phyloP scores from a whole-genome alignment of 1,140 invertebrate genomes.

The Steinernema khuongi region DNA sequence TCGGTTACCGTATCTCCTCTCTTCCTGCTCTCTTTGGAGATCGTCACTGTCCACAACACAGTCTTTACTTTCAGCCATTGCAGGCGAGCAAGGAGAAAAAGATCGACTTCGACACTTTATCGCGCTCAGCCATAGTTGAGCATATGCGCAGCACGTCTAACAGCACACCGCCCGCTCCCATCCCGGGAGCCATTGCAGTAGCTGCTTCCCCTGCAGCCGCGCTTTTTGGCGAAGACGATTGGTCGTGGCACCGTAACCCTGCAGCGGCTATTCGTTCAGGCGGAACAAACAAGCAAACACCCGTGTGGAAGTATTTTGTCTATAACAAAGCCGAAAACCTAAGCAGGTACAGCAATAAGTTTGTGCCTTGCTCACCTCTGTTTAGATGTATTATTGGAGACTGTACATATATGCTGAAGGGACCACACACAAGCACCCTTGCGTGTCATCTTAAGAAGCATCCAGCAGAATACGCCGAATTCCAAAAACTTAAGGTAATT shows the following conservation, averaged over 20 bases:
- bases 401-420: constrained; percentile 56
- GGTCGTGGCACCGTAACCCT: constrained; percentile 56
- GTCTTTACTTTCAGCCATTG: constrained; percentile 19
- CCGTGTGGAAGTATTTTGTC: constrained; percentile 58
- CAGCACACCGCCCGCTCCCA: constrained; percentile 35
- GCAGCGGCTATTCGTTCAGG: constrained; percentile 57
- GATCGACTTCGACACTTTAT: neutral
- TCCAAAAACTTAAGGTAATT: constrained; percentile 55
- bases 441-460: constrained; percentile 58
- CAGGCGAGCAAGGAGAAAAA: neutral
- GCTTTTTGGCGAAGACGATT: constrained; percentile 52
- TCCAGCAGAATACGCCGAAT: constrained; percentile 54
- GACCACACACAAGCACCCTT: constrained; percentile 54
- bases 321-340: constrained; percentile 57
- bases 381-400: constrained; percentile 56
- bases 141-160: neutral
- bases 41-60: constrained; percentile 25
- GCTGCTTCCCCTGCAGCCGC: constrained; percentile 54
- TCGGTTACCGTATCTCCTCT: neutral
- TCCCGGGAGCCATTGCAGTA: constrained; percentile 55
- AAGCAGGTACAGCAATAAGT: constrained; percentile 42
- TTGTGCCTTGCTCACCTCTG: neutral
- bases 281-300: constrained; percentile 58
- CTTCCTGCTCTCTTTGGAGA: neutral
- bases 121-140: constrained; percentile 17